Conservation (phyloP, 2,888 invertebrate genomes). For the Lymantria monacha region DNA sequence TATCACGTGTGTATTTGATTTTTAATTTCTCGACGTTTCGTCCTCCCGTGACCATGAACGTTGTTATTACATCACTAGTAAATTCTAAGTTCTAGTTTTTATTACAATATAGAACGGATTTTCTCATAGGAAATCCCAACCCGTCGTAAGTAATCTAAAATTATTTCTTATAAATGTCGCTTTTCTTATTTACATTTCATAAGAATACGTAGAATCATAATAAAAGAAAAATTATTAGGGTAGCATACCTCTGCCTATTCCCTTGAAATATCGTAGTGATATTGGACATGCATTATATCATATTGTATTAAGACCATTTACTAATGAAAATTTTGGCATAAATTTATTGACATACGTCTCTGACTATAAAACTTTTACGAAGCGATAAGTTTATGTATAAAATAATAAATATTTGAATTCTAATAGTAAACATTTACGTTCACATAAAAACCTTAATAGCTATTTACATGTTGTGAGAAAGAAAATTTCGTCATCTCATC, state of each 20-base stretch:
- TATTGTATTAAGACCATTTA: not conserved
- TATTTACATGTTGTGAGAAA: slow-evolving; percentile 21
- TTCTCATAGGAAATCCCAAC: too few species aligned
- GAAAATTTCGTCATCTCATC: slow-evolving; percentile 18
- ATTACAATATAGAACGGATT: too few species aligned
- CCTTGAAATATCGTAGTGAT: not conserved
- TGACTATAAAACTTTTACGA: too few species aligned
- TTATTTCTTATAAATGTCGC: not conserved
- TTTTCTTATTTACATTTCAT: not conserved
- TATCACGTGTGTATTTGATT: too few species aligned
- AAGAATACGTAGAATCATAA: not conserved
- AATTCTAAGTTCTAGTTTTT: too few species aligned
- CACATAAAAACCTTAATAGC: slow-evolving; percentile 16
- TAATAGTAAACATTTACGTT: slow-evolving; percentile 20
- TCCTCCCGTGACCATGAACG: too few species aligned
- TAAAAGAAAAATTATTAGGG: not conserved
- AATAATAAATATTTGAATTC: slow-evolving; percentile 8
- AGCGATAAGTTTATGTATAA: not conserved
- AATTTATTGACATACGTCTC: not conserved
- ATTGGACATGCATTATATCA: not conserved
- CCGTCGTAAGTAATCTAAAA: too few species aligned
- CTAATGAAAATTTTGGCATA: not conserved
- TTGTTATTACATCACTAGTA: too few species aligned
- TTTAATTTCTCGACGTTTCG: too few species aligned
- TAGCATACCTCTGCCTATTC: not conserved